Evolutionary conservation across 2,888 invertebrate genomes (phyloP).

Genomic region (Rhingia campestris): DNA sequence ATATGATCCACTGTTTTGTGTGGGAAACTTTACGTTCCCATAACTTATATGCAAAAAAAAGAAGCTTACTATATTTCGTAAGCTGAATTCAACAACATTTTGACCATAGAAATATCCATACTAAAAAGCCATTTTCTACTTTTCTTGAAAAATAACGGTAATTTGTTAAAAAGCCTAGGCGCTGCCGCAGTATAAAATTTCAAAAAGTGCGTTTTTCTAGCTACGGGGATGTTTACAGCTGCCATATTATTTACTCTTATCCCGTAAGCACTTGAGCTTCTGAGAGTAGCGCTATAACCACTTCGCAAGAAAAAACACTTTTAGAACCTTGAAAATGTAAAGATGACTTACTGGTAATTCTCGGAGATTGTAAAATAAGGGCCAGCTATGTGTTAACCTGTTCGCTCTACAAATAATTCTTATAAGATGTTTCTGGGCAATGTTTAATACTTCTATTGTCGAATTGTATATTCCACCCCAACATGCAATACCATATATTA

Average conservation of each 20-base stretch:
- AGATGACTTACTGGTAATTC: too few species aligned
- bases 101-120: background rate
- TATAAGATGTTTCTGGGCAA: too few species aligned
- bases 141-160: background rate
- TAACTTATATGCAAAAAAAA: background rate
- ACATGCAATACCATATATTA: too few species aligned
- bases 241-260: conserved; percentile 1
- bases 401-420: too few species aligned
- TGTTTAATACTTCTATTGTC: too few species aligned
- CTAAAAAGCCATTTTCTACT: background rate
- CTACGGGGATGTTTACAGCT: background rate
- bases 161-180: conserved; percentile 4
- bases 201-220: conserved; percentile 6
- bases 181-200: conserved; percentile 5
- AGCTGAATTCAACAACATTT: conserved; percentile 1
- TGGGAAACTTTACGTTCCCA: too few species aligned
- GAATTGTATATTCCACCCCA: too few species aligned
- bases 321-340: too few species aligned
- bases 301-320: too few species aligned
- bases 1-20: too few species aligned
- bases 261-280: conserved; percentile 4
- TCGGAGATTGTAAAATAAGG: too few species aligned
- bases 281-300: background rate
- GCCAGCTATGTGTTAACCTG: too few species aligned
- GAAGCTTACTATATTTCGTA: background rate